Evolutionary conservation across 2,888 invertebrate species (phyloP).

Genomic region (Idaea biselata): DNA sequence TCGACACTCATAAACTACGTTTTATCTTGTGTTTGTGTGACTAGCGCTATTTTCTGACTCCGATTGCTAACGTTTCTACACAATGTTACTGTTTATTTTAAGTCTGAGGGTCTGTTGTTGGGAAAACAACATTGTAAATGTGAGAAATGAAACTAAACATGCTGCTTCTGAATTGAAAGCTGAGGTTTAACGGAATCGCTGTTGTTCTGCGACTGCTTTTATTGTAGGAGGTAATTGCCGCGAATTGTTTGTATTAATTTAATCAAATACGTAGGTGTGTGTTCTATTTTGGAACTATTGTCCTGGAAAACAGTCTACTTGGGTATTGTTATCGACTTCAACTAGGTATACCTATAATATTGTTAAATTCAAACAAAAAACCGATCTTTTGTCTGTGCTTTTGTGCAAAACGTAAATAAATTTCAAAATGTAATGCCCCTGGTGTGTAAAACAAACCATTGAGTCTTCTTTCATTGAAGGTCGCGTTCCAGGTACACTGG

Average conservation of each 20-base stretch:
- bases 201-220: neutral
- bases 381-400: no score
- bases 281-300: neutral
- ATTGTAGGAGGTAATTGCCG: neutral
- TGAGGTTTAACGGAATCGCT: neutral
- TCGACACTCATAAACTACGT: constrained; percentile 17
- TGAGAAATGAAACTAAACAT: constrained; percentile 1
- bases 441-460: no score
- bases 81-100: constrained; percentile 3
- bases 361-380: no score
- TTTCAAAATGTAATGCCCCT: no score
- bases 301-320: neutral
- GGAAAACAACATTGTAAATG: constrained; percentile 3
- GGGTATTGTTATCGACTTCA: neutral
- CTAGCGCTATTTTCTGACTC: constrained; percentile 7
- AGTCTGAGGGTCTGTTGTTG: constrained; percentile 1
- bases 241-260: no score
- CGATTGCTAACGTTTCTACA: constrained; percentile 7
- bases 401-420: no score
- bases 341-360: no score
- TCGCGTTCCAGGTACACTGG: no score
- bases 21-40: constrained; percentile 23
- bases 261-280: no score
- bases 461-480: no score
- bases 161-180: neutral